Conservation (phyloP, 2,888 invertebrate genomes). For the Eupithecia vulgata region DNA sequence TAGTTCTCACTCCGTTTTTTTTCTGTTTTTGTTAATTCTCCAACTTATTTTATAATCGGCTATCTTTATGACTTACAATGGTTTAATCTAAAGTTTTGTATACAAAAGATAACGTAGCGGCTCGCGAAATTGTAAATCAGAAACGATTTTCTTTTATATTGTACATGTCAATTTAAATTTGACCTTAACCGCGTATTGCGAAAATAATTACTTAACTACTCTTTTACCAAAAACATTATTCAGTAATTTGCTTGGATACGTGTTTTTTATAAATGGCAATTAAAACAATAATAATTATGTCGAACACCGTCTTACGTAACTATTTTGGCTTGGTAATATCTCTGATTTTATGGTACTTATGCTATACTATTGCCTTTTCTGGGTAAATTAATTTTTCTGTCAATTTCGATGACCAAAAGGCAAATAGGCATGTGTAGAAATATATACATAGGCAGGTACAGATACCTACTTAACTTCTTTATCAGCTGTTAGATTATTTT, state of each 20-base stretch:
- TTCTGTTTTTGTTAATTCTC: not conserved
- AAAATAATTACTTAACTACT: not conserved
- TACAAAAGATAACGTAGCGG: slow-evolving; percentile 44
- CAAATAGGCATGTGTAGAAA: not conserved
- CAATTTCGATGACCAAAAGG: not conserved
- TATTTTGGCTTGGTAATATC: not conserved
- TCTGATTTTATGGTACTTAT: not conserved
- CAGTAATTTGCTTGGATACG: not conserved
- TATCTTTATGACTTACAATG: slow-evolving; percentile 42
- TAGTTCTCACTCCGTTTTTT: slow-evolving; percentile 10
- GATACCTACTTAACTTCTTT: not conserved
- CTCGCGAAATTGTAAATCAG: slow-evolving; percentile 8
- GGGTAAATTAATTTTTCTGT: not conserved
- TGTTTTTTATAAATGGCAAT: not conserved
- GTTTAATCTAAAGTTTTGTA: slow-evolving; percentile 51
- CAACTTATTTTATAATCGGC: slow-evolving; percentile 8
- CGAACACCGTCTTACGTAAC: not conserved
- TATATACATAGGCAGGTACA: not conserved
- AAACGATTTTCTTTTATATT: slow-evolving; percentile 6
- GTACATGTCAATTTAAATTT: slow-evolving; percentile 13
- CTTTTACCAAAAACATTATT: not conserved
- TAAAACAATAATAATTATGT: not conserved
- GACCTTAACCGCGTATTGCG: slow-evolving; percentile 23
- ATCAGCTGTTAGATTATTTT: slow-evolving; percentile 6
- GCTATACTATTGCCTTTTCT: not conserved